Conservation (phyloP, 2,888 invertebrate genomes). For the Ornithoptera alexandrae region DNA sequence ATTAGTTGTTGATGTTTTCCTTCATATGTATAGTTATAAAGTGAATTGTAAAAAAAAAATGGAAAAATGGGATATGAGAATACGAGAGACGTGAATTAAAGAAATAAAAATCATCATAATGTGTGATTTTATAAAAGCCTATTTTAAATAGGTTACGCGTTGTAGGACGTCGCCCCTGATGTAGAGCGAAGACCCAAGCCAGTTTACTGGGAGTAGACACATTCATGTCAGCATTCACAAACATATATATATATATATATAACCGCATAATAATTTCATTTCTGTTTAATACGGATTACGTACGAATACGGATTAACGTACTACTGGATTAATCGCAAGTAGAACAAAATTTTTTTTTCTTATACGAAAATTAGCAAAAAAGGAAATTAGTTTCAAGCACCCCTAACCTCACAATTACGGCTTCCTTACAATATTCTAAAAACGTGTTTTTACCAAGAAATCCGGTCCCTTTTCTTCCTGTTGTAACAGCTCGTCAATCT, state of each 20-base stretch:
- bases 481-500: background rate
- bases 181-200: background rate
- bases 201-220: background rate
- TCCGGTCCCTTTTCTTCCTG: constrained; percentile 4
- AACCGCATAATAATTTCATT: background rate
- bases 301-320: too few species aligned
- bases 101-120: background rate
- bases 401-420: background rate
- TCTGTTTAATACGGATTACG: background rate
- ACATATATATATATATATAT: background rate
- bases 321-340: background rate
- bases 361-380: background rate
- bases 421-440: background rate
- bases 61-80: too few species aligned
- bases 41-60: too few species aligned
- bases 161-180: background rate
- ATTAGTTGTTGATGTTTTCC: too few species aligned
- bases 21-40: too few species aligned
- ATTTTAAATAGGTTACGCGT: background rate
- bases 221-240: background rate
- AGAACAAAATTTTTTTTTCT: background rate
- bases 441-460: background rate
- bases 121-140: background rate
- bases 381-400: background rate
- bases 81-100: background rate